Evolutionary conservation across 2,113 vertebrate species (phyloP).

Genomic region (Crocuta crocuta): DNA sequence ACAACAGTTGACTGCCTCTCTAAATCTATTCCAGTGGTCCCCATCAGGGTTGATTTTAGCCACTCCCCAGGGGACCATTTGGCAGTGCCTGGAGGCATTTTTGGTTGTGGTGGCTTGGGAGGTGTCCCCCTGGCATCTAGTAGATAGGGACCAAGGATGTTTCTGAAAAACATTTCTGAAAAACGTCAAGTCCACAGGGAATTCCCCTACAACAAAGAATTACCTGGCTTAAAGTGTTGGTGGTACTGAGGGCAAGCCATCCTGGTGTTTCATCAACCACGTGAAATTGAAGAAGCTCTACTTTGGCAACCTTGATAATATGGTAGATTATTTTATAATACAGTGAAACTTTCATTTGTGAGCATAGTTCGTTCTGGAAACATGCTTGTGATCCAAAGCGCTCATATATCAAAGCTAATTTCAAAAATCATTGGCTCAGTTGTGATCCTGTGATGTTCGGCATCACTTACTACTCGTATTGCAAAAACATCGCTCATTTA

Average conservation of each 20-base stretch:
- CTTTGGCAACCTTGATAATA: not conserved
- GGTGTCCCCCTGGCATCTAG: not conserved
- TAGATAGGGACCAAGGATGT: not conserved
- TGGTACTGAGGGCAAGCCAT: not conserved
- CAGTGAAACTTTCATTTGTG: no score
- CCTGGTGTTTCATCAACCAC: not conserved
- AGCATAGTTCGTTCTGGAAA: no score
- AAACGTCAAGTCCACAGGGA: not conserved
- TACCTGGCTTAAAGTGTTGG: not conserved
- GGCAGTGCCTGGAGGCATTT: not conserved
- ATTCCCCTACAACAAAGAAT: not conserved
- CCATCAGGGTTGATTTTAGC: not conserved
- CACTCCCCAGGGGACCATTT: not conserved
- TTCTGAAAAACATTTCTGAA: not conserved
- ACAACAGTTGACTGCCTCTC: not conserved
- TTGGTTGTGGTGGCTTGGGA: not conserved
- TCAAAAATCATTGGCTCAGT: no score
- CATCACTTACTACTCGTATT: no score
- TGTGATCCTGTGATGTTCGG: no score
- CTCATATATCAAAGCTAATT: no score
- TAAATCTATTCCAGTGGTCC: not conserved
- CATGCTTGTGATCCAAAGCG: no score
- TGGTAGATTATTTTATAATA: conserved; percentile 1
- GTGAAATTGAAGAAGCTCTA: not conserved
- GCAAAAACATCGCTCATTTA: no score